These are phyloP conservation scores for Sceloporus undulatus DNA, from an alignment of 2,113 vertebrate species.

Conservation along the genomic window DNA sequence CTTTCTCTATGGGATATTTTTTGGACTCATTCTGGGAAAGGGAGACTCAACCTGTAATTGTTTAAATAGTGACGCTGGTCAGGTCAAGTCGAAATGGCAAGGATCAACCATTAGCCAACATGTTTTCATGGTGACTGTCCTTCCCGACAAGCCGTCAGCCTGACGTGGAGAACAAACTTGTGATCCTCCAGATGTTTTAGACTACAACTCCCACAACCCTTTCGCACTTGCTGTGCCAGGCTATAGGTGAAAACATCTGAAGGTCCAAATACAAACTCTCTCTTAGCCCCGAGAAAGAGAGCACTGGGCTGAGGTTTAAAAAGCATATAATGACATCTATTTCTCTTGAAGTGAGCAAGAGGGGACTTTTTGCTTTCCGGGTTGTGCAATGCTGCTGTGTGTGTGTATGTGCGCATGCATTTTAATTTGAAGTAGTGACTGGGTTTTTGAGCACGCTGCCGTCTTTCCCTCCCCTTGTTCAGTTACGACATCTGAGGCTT, in stretches of 20 bases:
- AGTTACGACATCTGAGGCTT: constrained; percentile 21
- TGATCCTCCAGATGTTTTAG: not conserved
- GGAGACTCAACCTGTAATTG: too few relatives aligned
- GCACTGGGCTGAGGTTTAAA: not conserved
- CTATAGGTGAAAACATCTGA: too few relatives aligned
- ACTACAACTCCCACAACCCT: not conserved
- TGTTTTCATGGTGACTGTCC: too few relatives aligned
- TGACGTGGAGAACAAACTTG: too few relatives aligned
- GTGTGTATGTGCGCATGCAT: not conserved
- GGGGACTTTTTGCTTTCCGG: not conserved
- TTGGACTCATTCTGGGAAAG: too few relatives aligned
- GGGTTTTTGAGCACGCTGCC: not conserved
- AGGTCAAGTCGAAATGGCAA: too few relatives aligned
- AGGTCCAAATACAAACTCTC: too few relatives aligned
- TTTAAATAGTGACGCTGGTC: too few relatives aligned
- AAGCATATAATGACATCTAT: not conserved
- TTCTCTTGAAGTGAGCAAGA: not conserved
- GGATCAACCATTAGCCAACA: too few relatives aligned
- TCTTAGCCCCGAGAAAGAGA: not conserved
- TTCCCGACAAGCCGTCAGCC: too few relatives aligned
- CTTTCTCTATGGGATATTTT: too few relatives aligned
- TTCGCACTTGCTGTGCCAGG: too few relatives aligned
- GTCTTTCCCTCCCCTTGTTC: not conserved
- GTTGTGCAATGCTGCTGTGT: not conserved
- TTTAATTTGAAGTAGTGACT: not conserved